phyloP scores from a whole-genome alignment of 2,113 vertebrate species.

The Varanus komodoensis region DNA sequence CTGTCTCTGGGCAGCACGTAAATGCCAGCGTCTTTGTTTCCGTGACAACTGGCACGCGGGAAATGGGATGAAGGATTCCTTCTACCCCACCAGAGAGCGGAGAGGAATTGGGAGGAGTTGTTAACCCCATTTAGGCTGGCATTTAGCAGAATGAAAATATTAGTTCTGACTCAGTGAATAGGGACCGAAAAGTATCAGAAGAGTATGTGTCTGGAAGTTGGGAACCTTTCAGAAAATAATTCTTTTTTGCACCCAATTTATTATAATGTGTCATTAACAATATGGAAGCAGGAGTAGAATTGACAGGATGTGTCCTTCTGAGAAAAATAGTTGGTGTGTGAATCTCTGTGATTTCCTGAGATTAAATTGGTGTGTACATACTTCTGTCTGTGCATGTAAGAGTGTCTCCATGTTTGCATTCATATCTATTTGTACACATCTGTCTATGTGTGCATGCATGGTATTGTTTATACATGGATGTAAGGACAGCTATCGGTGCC shows the following conservation, averaged over 20 bases:
- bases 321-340: background rate
- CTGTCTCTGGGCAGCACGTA: constrained; percentile 14
- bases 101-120: background rate
- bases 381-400: background rate
- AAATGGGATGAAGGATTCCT: background rate
- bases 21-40: constrained; percentile 3
- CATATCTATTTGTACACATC: background rate
- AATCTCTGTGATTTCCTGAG: background rate
- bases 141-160: background rate
- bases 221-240: background rate
- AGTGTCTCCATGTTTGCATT: background rate
- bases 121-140: background rate
- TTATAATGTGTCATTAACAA: background rate
- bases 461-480: background rate
- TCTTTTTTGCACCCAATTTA: background rate
- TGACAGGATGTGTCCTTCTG: background rate
- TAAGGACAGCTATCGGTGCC: background rate
- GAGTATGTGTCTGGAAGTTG: background rate
- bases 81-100: background rate
- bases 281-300: background rate
- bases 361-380: background rate
- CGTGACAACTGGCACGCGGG: background rate
- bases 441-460: background rate
- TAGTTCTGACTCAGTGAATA: background rate
- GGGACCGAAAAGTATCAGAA: background rate